Conservation (phyloP, 2,888 invertebrate genomes). For the Synergus umbraculus region DNA sequence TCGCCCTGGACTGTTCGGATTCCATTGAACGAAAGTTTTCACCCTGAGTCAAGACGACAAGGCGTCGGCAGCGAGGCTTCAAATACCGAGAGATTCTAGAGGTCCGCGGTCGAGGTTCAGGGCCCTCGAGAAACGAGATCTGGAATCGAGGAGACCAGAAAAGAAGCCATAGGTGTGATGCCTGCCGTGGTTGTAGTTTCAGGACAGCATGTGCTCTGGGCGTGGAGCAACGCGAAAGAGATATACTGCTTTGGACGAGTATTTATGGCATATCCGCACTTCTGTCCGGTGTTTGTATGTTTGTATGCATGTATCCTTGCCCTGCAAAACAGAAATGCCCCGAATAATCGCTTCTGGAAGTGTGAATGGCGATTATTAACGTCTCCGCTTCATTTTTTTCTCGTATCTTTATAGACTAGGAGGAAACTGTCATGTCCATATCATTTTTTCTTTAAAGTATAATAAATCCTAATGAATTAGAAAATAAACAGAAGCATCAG, state of each 20-base stretch:
- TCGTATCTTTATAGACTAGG: neutral
- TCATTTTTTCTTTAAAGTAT: neutral
- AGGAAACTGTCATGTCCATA: neutral
- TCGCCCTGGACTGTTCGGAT: constrained; percentile 2
- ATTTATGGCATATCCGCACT: constrained; percentile 77
- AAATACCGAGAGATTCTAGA: constrained; percentile 42
- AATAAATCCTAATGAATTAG: neutral
- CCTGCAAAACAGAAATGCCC: constrained; percentile 61
- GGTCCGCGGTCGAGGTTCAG: constrained; percentile 16
- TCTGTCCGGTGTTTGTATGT: constrained; percentile 63
- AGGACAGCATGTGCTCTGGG: constrained; percentile 75
- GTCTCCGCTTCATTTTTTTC: constrained; percentile 41
- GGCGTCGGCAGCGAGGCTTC: constrained; percentile 46
- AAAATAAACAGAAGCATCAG: no score
- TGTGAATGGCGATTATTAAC: constrained; percentile 73
- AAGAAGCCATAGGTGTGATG: constrained; percentile 58
- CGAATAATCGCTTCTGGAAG: constrained; percentile 76
- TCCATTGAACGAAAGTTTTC: constrained; percentile 24
- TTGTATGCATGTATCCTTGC: constrained; percentile 44
- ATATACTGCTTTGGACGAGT: constrained; percentile 75
- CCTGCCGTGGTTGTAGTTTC: constrained; percentile 53
- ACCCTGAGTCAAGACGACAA: constrained; percentile 48
- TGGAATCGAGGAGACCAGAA: constrained; percentile 49
- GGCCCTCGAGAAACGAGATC: constrained; percentile 41
- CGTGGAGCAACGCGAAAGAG: constrained; percentile 74